These are phyloP conservation scores for Trypoxylon attenuatum DNA, from an alignment of 2,888 invertebrate species.

Conservation along the genomic window DNA sequence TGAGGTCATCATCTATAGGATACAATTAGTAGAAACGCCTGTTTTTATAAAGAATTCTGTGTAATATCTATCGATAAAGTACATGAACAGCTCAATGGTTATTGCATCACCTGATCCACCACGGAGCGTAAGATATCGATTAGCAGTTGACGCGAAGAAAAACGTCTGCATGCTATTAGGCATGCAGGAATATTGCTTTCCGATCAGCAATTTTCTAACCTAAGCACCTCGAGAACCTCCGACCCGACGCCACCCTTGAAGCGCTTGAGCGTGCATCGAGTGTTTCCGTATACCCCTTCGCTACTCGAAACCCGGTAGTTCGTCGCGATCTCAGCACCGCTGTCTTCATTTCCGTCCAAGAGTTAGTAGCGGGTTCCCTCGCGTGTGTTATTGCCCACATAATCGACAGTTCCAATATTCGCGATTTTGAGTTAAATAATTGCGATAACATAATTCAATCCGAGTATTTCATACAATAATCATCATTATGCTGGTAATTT, in stretches of 20 bases:
- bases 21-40: too few relatives aligned
- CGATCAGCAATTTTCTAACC: constrained; percentile 57
- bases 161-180: constrained; percentile 43
- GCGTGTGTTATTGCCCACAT: constrained; percentile 38
- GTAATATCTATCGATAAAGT: too few relatives aligned
- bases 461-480: too few relatives aligned
- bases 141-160: constrained; percentile 22
- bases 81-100: too few relatives aligned
- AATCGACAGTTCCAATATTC: too few relatives aligned
- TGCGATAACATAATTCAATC: too few relatives aligned
- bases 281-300: constrained; percentile 46
- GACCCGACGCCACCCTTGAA: constrained; percentile 53
- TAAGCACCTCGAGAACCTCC: constrained; percentile 48
- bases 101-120: too few relatives aligned
- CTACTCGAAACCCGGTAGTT: constrained; percentile 42
- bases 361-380: constrained; percentile 51
- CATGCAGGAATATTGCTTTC: constrained; percentile 45
- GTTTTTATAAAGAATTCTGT: too few relatives aligned
- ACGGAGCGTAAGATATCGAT: constrained; percentile 35
- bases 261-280: constrained; percentile 52
- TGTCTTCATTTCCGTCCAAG: constrained; percentile 50
- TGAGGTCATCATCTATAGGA: too few relatives aligned
- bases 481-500: too few relatives aligned
- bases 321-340: constrained; percentile 42
- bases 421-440: too few relatives aligned